phyloP scores from a whole-genome alignment of 23 tunicate genomes.

The Oikopleura dioica region DNA sequence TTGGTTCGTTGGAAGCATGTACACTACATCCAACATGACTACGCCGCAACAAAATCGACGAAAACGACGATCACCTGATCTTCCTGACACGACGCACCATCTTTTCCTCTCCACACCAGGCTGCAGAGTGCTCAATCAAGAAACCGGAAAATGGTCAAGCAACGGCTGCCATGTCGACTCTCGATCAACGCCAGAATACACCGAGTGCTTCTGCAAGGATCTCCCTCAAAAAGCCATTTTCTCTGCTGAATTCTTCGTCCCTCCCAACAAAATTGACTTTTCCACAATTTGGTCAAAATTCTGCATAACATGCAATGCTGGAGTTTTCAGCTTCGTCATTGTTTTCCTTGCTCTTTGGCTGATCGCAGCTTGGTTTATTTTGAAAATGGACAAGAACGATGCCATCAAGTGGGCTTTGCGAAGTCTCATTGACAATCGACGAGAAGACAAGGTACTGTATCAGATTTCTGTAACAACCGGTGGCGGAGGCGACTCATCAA shows the following conservation, averaged over 20 bases:
- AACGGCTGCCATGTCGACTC: constrained; percentile 68
- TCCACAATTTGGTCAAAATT: constrained; percentile 78
- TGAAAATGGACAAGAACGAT: background rate
- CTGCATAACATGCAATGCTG: constrained; percentile 75
- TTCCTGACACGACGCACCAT: constrained; percentile 43
- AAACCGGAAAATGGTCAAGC: constrained; percentile 42
- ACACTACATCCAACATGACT: background rate
- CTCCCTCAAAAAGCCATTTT: constrained; percentile 53
- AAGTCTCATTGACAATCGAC: constrained; percentile 49
- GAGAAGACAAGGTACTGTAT: constrained; percentile 44
- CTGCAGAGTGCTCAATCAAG: constrained; percentile 62
- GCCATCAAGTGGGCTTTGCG: constrained; percentile 47
- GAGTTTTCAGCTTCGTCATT: constrained; percentile 68
- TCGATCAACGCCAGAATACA: constrained; percentile 60
- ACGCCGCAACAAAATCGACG: constrained; percentile 10
- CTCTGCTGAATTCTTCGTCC: constrained; percentile 92
- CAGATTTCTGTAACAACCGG: constrained; percentile 84
- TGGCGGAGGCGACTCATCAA: constrained; percentile 33
- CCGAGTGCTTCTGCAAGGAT: constrained; percentile 60
- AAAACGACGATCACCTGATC: constrained; percentile 27
- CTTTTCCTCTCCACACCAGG: constrained; percentile 82
- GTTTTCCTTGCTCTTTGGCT: constrained; percentile 25
- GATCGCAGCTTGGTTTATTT: background rate
- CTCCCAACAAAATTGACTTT: constrained; percentile 86
- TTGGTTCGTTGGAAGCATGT: background rate